phyloP scores from a whole-genome alignment of 2,797 vertebrate genomes.

The Helicolenus hilgendorfi region DNA sequence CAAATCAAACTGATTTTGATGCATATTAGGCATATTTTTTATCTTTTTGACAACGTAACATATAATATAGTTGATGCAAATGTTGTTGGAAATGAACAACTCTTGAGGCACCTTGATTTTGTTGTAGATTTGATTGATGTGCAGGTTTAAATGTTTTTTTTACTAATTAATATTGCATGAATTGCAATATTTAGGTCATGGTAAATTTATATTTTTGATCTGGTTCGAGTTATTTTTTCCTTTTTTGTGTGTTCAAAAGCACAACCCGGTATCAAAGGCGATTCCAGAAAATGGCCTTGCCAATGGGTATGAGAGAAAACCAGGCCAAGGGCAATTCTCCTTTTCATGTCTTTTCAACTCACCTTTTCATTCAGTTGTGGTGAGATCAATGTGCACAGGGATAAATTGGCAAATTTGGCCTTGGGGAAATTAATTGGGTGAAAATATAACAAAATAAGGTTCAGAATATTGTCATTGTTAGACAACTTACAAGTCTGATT shows the following conservation, averaged over 20 bases:
- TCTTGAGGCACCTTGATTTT: neutral
- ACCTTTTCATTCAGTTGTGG: conserved; percentile 21
- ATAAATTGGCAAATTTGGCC: conserved; percentile 45
- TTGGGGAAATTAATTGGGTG: conserved; percentile 35
- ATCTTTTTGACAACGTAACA: neutral
- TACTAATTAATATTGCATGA: neutral
- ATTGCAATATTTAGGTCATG: neutral
- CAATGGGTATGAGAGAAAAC: neutral
- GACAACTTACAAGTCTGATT: neutral
- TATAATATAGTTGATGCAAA: neutral
- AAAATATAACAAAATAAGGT: neutral
- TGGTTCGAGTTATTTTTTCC: neutral
- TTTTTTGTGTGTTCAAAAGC: neutral
- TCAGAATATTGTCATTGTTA: neutral
- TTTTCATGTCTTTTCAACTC: conserved; percentile 37
- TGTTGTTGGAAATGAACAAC: neutral
- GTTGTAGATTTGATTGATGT: neutral
- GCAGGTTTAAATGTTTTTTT: neutral
- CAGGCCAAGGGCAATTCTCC: conserved; percentile 34
- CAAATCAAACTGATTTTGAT: neutral
- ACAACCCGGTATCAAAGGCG: conserved; percentile 1
- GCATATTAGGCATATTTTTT: neutral
- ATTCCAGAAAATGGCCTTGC: conserved; percentile 14
- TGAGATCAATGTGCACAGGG: neutral
- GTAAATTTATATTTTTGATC: neutral